A percentile compares a stretch with the other conserved stretches of the same genome.
Evolutionary conservation across 2,888 invertebrate species (phyloP).

Genomic region (Andrena trimmerana): DNA sequence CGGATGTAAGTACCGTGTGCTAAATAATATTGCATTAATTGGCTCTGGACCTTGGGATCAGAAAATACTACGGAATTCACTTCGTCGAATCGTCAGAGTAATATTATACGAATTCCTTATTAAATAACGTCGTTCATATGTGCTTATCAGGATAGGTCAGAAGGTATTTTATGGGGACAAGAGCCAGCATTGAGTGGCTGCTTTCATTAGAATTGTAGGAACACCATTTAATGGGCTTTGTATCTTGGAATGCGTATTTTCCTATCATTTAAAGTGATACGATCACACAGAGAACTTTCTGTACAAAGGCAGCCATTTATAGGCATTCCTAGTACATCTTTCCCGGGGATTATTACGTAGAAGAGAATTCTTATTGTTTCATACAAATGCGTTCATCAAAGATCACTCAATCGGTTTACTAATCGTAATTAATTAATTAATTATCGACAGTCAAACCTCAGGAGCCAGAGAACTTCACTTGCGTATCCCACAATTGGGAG

Average conservation of each 20-base stretch:
- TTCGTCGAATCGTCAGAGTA: slow-evolving; percentile 16
- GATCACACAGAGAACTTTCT: slow-evolving; percentile 31
- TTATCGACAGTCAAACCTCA: slow-evolving; percentile 87
- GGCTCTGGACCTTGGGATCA: neutral
- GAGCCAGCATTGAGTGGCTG: slow-evolving; percentile 60
- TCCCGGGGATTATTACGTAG: slow-evolving; percentile 3
- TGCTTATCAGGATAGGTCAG: slow-evolving; percentile 73
- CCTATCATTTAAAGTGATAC: slow-evolving; percentile 54
- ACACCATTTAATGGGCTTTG: slow-evolving; percentile 41
- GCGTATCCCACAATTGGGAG: slow-evolving; percentile 91
- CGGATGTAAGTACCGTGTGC: slow-evolving; percentile 86
- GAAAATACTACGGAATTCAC: neutral
- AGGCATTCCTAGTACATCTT: slow-evolving; percentile 4
- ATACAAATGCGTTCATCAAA: neutral
- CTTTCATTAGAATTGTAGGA: slow-evolving; percentile 56
- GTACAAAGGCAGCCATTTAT: slow-evolving; percentile 40
- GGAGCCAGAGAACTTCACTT: slow-evolving; percentile 89
- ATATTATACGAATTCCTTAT: slow-evolving; percentile 37
- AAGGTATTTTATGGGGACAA: slow-evolving; percentile 64
- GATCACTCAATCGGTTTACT: neutral
- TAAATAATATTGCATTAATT: neutral
- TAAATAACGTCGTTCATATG: slow-evolving; percentile 62
- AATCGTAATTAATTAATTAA: neutral
- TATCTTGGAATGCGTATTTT: slow-evolving; percentile 61
- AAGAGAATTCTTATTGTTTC: neutral